Percentiles rank a stretch among this genome's conserved stretches.
These are phyloP conservation scores for Papilio glaucus DNA, from an alignment of 1,140 invertebrate genomes.

Conservation along the genomic window DNA sequence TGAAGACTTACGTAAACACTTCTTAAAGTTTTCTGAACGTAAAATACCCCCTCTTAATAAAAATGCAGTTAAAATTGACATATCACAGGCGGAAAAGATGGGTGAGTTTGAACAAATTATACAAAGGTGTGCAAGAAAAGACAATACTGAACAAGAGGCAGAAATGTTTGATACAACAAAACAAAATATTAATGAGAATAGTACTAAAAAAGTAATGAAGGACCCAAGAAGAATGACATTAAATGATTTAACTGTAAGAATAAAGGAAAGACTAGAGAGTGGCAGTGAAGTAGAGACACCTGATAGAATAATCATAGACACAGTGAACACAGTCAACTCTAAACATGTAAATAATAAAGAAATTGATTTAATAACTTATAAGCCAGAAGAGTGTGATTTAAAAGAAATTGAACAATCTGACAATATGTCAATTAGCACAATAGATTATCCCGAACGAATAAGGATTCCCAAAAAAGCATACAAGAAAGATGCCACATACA, in stretches of 20 bases:
- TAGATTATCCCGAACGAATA: conserved; percentile 84
- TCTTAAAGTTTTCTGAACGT: conserved; percentile 87
- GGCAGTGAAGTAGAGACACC: conserved; percentile 63
- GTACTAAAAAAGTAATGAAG: conserved; percentile 43
- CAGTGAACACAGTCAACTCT: conserved; percentile 51
- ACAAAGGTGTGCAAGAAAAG: conserved; percentile 61
- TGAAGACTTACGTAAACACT: conserved; percentile 82
- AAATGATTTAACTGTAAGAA: conserved; percentile 65
- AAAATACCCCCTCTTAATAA: conserved; percentile 75
- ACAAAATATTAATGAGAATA: conserved; percentile 44
- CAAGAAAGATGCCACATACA: conserved; percentile 86
- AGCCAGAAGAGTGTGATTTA: conserved; percentile 51
- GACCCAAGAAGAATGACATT: conserved; percentile 62
- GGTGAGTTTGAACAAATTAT: conserved; percentile 79
- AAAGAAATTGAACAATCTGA: conserved; percentile 56
- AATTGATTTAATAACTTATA: conserved; percentile 62
- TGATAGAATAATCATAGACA: conserved; percentile 66
- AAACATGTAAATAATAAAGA: conserved; percentile 50
- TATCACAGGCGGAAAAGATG: conserved; percentile 61
- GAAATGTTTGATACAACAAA: conserved; percentile 46
- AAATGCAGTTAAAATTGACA: conserved; percentile 67
- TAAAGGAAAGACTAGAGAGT: conserved; percentile 64
- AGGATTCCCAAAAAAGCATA: conserved; percentile 86
- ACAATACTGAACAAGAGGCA: conserved; percentile 48
- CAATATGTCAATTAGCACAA: conserved; percentile 45